These are phyloP conservation scores for Notolabrus celidotus DNA, from an alignment of 2,797 vertebrate genomes.

Conservation along the genomic window DNA sequence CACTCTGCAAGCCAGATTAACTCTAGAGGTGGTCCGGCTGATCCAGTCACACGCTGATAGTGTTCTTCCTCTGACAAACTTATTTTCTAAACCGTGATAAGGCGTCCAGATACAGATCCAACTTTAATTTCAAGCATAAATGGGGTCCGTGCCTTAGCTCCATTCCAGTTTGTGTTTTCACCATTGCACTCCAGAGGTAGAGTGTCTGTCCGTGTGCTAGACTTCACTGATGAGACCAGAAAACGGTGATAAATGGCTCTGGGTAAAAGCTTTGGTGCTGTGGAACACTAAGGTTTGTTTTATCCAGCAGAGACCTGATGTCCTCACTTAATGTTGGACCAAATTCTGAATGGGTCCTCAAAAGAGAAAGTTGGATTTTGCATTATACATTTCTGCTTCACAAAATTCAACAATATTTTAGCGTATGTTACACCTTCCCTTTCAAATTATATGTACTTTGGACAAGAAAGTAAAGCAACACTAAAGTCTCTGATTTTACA, in stretches of 20 bases:
- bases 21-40: conserved; percentile 33
- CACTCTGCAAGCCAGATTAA: conserved; percentile 20
- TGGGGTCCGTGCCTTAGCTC: conserved; percentile 2
- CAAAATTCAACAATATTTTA: too few relatives aligned
- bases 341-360: too few relatives aligned
- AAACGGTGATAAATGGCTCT: conserved; percentile 52
- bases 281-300: conserved; percentile 33
- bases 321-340: too few relatives aligned
- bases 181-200: conserved; percentile 24
- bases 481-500: too few relatives aligned
- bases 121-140: conserved; percentile 33
- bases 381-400: too few relatives aligned
- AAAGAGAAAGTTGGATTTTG: too few relatives aligned
- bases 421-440: too few relatives aligned
- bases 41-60: conserved; percentile 29
- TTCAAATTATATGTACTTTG: too few relatives aligned
- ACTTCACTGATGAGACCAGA: conserved; percentile 45
- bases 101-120: conserved; percentile 43
- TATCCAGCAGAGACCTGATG: conserved; percentile 26
- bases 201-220: conserved; percentile 45
- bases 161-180: conserved; percentile 19
- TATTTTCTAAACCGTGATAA: conserved; percentile 37
- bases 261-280: conserved; percentile 17
- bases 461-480: too few relatives aligned
- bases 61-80: conserved; percentile 37